phyloP scores from a whole-genome alignment of 2,888 invertebrate genomes.

The Notocelia uddmanniana region DNA sequence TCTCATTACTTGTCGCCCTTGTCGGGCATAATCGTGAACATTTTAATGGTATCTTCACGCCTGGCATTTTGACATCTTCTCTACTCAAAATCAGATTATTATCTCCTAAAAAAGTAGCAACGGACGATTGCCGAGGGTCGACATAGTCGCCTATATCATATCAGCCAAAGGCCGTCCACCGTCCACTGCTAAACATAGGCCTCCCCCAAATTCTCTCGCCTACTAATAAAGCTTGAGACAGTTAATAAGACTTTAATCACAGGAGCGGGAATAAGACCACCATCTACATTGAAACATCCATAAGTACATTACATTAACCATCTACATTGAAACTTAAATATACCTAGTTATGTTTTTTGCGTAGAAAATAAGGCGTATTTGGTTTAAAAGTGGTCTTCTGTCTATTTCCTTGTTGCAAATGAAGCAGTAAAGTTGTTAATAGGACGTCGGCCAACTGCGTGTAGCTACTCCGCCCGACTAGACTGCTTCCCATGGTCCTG shows the following conservation, averaged over 20 bases:
- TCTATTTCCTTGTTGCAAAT: background rate
- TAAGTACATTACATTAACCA: too few relatives aligned
- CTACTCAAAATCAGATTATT: background rate
- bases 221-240: too few relatives aligned
- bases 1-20: conserved; percentile 1
- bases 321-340: background rate
- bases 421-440: background rate
- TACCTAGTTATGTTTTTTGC: background rate
- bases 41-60: background rate
- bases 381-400: background rate
- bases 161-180: too few relatives aligned
- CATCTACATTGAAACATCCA: too few relatives aligned
- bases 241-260: too few relatives aligned
- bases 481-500: conserved; percentile 20
- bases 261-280: too few relatives aligned
- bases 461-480: conserved; percentile 12
- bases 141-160: background rate
- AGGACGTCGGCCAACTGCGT: background rate
- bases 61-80: background rate
- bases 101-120: background rate
- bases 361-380: background rate
- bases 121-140: background rate
- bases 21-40: background rate
- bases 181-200: too few relatives aligned
- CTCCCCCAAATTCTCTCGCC: too few relatives aligned